Evolutionary conservation across 2,888 invertebrate genomes (phyloP).

Genomic region (Flexamia atlantica): DNA sequence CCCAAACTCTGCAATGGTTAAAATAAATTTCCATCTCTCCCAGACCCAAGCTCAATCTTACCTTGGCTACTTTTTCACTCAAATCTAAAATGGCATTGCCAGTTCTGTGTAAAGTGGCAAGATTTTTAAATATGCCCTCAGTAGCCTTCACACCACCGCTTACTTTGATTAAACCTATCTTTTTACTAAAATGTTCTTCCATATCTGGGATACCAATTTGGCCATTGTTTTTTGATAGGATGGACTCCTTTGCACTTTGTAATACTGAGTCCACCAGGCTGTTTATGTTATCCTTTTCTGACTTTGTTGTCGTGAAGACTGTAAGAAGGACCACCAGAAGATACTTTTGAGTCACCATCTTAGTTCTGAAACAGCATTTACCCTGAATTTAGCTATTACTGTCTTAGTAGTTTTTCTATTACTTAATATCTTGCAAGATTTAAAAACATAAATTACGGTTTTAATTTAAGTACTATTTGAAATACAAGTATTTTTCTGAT

Average conservation of each 20-base stretch:
- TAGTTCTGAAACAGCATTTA: not conserved
- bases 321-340: not conserved
- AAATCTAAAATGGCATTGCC: not conserved
- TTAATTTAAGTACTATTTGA: too few species aligned
- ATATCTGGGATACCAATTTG: conserved; percentile 21
- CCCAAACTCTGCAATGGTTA: conserved; percentile 14
- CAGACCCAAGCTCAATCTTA: not conserved
- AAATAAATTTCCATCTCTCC: conserved; percentile 26
- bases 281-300: conserved; percentile 14
- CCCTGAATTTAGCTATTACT: too few species aligned
- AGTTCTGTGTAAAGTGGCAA: conserved; percentile 18
- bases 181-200: conserved; percentile 5
- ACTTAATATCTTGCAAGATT: too few species aligned
- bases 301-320: not conserved
- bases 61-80: not conserved
- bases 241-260: not conserved
- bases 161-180: not conserved
- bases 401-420: too few species aligned
- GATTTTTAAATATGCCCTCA: conserved; percentile 12
- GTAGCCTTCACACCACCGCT: conserved; percentile 21
- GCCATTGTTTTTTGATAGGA: not conserved
- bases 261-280: not conserved
- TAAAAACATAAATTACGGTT: too few species aligned
- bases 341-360: not conserved
- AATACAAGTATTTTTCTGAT: too few species aligned